Conservation (phyloP, 2,888 invertebrate species). For the Hesperia comma region DNA sequence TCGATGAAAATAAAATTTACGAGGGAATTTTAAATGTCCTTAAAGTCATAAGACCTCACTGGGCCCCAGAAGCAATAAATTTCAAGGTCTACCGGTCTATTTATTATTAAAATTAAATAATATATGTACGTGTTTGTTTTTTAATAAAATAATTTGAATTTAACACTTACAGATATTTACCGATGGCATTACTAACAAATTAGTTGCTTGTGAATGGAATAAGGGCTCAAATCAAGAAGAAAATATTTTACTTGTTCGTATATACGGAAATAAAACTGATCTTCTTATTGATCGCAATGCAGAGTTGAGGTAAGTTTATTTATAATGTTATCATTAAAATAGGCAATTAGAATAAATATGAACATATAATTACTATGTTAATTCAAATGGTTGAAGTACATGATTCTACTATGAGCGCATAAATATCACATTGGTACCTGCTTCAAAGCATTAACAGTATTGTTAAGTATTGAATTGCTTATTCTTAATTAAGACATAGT, state of each 20-base stretch:
- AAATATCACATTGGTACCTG: too few relatives aligned
- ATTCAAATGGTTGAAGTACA: too few relatives aligned
- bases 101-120: background rate
- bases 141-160: background rate
- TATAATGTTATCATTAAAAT: background rate
- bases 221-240: constrained; percentile 66
- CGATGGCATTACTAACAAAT: constrained; percentile 96
- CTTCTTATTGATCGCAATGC: constrained; percentile 94
- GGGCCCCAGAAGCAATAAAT: constrained; percentile 86
- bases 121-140: background rate
- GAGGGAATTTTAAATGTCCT: constrained; percentile 88
- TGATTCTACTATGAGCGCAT: too few relatives aligned
- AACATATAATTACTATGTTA: too few relatives aligned
- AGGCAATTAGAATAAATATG: too few relatives aligned
- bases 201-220: constrained; percentile 89
- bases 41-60: constrained; percentile 87
- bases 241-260: constrained; percentile 90
- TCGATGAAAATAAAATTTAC: constrained; percentile 87
- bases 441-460: too few relatives aligned
- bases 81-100: constrained; percentile 85
- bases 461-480: too few relatives aligned
- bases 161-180: constrained; percentile 90
- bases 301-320: constrained; percentile 86
- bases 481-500: too few relatives aligned
- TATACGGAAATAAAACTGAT: constrained; percentile 97